Evolutionary conservation across 2,113 vertebrate species (phyloP).

Genomic region (Hystrix brachyura): DNA sequence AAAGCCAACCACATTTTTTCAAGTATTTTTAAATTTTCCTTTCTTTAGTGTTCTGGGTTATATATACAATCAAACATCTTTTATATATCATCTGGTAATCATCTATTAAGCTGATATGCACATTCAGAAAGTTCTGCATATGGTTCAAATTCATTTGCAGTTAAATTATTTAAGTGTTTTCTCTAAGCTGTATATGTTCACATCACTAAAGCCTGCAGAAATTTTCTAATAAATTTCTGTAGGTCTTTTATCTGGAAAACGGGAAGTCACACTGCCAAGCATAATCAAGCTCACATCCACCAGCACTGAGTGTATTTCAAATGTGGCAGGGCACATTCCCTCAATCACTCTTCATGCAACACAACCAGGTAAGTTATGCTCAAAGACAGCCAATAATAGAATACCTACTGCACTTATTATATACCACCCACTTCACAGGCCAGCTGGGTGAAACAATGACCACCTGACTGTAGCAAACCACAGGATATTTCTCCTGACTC

Average conservation of each 20-base stretch:
- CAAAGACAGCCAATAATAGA: background rate
- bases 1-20: background rate
- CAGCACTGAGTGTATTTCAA: background rate
- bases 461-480: background rate
- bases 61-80: background rate
- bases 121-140: background rate
- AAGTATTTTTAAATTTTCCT: slow-evolving; percentile 1
- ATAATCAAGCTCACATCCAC: background rate
- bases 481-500: background rate
- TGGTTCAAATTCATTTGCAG: slow-evolving; percentile 44
- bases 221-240: slow-evolving; percentile 37
- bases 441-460: background rate
- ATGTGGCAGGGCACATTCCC: background rate
- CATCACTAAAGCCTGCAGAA: slow-evolving; percentile 48
- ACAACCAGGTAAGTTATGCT: background rate
- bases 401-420: background rate
- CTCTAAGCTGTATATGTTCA: background rate
- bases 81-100: background rate
- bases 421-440: background rate
- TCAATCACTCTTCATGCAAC: fast-evolving
- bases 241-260: slow-evolving; percentile 71
- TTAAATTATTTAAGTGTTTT: slow-evolving; percentile 54
- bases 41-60: background rate
- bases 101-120: background rate
- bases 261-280: background rate